Evolutionary conservation across 2,113 vertebrate species (phyloP), one percentile per base, ranked within the genome.

Genomic region (Aix galericulata): DNA sequence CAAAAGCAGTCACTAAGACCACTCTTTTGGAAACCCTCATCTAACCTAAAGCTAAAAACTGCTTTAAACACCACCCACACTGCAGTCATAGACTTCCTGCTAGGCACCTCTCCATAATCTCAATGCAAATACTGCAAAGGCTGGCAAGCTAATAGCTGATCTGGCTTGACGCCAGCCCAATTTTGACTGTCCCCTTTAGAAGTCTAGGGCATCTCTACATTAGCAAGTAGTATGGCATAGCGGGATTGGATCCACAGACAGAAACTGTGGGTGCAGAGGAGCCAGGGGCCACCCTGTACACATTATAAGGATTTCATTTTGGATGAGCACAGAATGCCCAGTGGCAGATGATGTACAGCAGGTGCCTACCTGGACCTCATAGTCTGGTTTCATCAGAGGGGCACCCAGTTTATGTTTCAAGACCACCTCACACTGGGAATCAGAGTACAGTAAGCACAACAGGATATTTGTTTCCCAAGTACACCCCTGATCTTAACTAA

Each of bases 11-110:
- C 81, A 14, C n/a, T 50, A 76, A 68, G 90, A 82, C 40, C 87
- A 88, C n/a, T 81, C 32, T 91, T 91, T 91, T 40, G 36, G 85
- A 94, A 93, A 67, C 12, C 8, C 67, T 91, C 3, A 55, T 71
- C 81, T 86, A 96, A 95, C 71, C 77, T 71, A 82, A 64, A 92
- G 82, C 76, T 94, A 92, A 97, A 96, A 95, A 48, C 48, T 92
- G 48, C 40, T 93, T 85, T 89, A 90, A 94, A 94, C 59, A 56
- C 60, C 26, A 63, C 79, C 63, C 93, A 92, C 67, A 34, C 52
- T 60, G 78, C 74, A 68, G 80, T 80, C 93, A 94, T 95, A 92
- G 89, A 92, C 96, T 96, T 95, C 78, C 91, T 83, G 81, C 77
- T 85, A 11, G 1, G 72, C 87, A 95, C 62, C 75, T 88, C 80